phyloP scores from a whole-genome alignment of 1,140 invertebrate species.

The Papilio glaucus region DNA sequence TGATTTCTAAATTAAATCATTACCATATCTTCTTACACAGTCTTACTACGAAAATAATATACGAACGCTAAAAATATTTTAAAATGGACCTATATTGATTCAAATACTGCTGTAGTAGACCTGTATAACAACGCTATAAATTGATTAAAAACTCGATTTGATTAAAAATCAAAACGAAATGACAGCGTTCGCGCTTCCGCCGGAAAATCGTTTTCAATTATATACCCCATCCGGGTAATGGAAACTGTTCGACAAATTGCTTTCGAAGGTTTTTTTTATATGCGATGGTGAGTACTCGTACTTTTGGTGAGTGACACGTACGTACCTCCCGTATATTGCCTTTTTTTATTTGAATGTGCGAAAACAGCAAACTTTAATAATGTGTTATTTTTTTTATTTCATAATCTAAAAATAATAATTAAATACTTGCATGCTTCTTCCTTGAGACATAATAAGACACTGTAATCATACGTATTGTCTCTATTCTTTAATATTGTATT shows the following conservation, averaged over 20 bases:
- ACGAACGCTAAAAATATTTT: too few species aligned
- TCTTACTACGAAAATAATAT: too few species aligned
- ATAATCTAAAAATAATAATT: too few species aligned
- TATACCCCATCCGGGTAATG: constrained; percentile 11
- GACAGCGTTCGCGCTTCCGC: background rate
- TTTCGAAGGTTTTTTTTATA: constrained; percentile 14
- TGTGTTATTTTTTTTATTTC: background rate
- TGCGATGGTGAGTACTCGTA: background rate
- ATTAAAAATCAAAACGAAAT: constrained; percentile 8
- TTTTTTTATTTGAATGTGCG: background rate
- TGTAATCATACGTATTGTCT: too few species aligned
- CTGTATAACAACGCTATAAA: background rate
- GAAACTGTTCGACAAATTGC: constrained; percentile 22
- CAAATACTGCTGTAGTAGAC: background rate
- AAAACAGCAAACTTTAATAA: background rate
- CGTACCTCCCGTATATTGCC: background rate
- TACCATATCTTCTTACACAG: too few species aligned
- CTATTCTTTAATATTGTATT: too few species aligned
- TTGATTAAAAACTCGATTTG: background rate
- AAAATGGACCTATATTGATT: background rate
- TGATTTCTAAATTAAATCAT: too few species aligned
- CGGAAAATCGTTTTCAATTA: constrained; percentile 17
- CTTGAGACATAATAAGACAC: too few species aligned
- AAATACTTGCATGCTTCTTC: too few species aligned
- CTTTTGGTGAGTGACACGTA: constrained; percentile 5